Base-by-base conservation (phyloP, 23 tunicate species). In the Botrylloides violaceus region DNA sequence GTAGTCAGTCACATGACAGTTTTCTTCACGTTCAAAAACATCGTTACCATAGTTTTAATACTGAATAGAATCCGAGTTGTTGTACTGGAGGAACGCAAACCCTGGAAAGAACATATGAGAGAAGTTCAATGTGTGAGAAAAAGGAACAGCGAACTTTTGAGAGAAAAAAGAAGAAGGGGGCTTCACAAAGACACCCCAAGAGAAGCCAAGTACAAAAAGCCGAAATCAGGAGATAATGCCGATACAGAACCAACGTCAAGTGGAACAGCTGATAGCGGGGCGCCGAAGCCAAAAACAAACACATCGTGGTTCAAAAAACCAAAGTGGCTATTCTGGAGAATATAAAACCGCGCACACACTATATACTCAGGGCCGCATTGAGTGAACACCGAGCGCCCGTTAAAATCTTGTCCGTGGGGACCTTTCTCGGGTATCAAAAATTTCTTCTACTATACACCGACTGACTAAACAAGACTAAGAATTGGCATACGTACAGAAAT, bases 1-100 rank as follows among this genome's bases (percentile, higher is more conserved):
- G 96, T 88, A 2, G 76, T 88, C 20, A 82, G 90, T 2, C 96
- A 88, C 77, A 88, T 82, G 88, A 88, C 80, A 64, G 68, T 88
- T 15, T 88, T 88, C 47, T 88, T 88, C 34, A 77, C 88, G 9
- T 72, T 76, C 66, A 88, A 88, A 66, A 88, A 88, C 65, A 65
- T 88, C n/a, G 56, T 88, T 29, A 86, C 78, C 33, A 88, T 88
- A 58, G 9, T 88, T 2, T 35, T 88, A 0, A 75, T 88, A 18
- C 50, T 82, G 0, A 88, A 88, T 48, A 75, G 88, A 26, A 88
- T 88, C 43, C 77, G 96, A 15, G 96, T 82, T 2, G 80, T 87
- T 0, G 65, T 65, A 38, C 65, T 43, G 32, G 94, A 79, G 39
- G 81, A 79, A 20, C 73, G 55, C 32, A 30, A 58, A 29, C 36